phyloP scores from a whole-genome alignment of 1,140 invertebrate genomes.

The Hycleus phaleratus region DNA sequence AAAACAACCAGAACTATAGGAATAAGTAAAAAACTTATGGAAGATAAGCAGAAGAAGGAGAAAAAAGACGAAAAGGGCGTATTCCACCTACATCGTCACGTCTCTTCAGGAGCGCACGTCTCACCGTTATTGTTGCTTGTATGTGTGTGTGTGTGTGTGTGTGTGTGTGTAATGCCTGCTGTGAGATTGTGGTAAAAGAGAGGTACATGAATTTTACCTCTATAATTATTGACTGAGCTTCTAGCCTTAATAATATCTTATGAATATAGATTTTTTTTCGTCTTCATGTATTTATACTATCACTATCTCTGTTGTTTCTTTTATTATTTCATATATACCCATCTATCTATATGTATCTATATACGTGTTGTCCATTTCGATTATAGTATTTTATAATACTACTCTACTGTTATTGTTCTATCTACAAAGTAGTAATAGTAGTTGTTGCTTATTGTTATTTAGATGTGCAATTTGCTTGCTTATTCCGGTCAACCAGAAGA shows the following conservation, averaged over 20 bases:
- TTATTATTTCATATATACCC: neutral
- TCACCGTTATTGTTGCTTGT: neutral
- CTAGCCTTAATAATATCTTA: constrained; percentile 14
- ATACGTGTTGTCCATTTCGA: too few species aligned
- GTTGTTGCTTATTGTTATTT: too few species aligned
- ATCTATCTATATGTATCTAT: neutral
- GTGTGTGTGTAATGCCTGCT: too few species aligned
- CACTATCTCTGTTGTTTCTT: too few species aligned
- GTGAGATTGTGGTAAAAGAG: neutral
- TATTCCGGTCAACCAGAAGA: too few species aligned
- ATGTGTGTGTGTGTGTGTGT: too few species aligned
- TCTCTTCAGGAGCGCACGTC: constrained; percentile 8
- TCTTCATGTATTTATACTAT: too few species aligned
- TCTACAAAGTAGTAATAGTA: neutral
- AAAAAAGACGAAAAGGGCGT: too few species aligned
- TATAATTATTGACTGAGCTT: constrained; percentile 12
- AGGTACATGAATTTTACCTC: constrained; percentile 5
- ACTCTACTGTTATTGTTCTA: neutral
- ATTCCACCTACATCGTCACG: constrained; percentile 5
- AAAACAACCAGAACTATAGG: too few species aligned
- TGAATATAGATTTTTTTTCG: too few species aligned
- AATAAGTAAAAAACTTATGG: neutral
- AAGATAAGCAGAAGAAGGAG: too few species aligned
- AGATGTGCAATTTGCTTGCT: too few species aligned
- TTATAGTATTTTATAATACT: neutral